Percentiles rank a stretch among this genome's conserved stretches.
Evolutionary conservation across 2,113 vertebrate species (phyloP).

Genomic region (Elanus axillaris): DNA sequence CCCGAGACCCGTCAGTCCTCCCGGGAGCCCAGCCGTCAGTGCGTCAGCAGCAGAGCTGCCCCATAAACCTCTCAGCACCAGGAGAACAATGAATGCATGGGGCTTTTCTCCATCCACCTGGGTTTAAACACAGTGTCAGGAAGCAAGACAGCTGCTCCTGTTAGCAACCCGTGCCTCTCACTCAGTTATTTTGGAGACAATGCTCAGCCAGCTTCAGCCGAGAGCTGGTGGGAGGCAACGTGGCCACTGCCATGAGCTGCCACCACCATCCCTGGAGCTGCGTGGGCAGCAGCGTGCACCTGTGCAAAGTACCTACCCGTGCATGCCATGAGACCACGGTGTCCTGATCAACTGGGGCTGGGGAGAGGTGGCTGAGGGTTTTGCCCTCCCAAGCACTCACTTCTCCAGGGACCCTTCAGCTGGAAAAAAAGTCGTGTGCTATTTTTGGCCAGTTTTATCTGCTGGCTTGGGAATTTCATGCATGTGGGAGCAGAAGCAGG

Average conservation of each 20-base stretch:
- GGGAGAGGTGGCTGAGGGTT: neutral
- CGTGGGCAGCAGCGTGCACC: fast-evolving
- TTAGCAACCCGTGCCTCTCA: neutral
- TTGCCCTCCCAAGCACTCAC: neutral
- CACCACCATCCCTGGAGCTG: neutral
- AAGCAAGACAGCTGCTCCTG: neutral
- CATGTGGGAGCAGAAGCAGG: neutral
- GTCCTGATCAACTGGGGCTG: neutral
- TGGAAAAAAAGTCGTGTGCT: neutral
- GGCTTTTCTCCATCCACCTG: neutral
- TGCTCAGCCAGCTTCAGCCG: neutral
- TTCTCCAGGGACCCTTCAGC: neutral
- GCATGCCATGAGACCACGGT: fast-evolving
- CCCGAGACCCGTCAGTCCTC: neutral
- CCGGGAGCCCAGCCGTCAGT: neutral
- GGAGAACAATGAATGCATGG: neutral
- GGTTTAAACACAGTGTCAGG: neutral
- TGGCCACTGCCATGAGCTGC: neutral
- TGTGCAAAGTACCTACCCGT: fast-evolving
- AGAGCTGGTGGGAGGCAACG: neutral
- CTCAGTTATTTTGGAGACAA: neutral
- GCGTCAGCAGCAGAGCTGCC: neutral
- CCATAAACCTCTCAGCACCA: neutral
- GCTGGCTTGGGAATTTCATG: neutral
- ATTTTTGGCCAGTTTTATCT: neutral